These are phyloP conservation scores for Plectrocnemia conspersa DNA, from an alignment of 1,140 invertebrate species.

Conservation along the genomic window DNA sequence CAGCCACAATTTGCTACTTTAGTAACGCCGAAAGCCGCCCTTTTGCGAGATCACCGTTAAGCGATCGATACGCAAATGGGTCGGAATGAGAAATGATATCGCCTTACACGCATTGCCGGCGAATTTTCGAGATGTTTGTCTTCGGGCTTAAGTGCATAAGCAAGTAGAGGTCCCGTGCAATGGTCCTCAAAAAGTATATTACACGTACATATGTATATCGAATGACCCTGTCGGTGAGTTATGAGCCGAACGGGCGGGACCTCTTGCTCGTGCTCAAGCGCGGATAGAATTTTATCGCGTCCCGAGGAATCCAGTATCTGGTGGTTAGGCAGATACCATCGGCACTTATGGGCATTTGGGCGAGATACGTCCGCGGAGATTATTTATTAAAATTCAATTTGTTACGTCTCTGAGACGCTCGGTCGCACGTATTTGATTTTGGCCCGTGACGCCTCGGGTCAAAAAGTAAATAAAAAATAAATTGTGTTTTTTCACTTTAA, in stretches of 20 bases:
- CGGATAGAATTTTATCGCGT: constrained; percentile 8
- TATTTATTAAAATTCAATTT: constrained; percentile 11
- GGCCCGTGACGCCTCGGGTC: neutral
- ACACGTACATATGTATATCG: too few species aligned
- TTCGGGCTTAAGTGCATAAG: too few species aligned
- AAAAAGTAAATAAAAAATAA: neutral
- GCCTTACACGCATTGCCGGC: too few species aligned
- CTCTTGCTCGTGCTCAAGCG: constrained; percentile 6
- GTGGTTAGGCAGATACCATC: constrained; percentile 1
- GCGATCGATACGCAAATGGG: too few species aligned
- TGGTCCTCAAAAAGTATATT: too few species aligned
- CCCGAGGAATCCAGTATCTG: constrained; percentile 6
- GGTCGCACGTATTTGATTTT: constrained; percentile 8
- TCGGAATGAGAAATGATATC: too few species aligned
- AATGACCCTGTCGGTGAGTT: neutral
- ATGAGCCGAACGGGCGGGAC: neutral
- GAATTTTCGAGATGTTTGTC: too few species aligned
- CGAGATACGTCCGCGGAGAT: constrained; percentile 2
- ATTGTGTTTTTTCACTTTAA: too few species aligned
- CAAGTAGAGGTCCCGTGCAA: too few species aligned
- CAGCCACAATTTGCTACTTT: too few species aligned
- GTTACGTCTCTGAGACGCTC: neutral
- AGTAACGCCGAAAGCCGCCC: too few species aligned
- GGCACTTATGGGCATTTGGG: constrained; percentile 6
- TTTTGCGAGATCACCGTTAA: too few species aligned